A percentile compares a stretch with the other conserved stretches of the same genome.
These are phyloP conservation scores for Thalassophryne amazonica DNA, from an alignment of 2,797 vertebrate genomes.

Conservation along the genomic window DNA sequence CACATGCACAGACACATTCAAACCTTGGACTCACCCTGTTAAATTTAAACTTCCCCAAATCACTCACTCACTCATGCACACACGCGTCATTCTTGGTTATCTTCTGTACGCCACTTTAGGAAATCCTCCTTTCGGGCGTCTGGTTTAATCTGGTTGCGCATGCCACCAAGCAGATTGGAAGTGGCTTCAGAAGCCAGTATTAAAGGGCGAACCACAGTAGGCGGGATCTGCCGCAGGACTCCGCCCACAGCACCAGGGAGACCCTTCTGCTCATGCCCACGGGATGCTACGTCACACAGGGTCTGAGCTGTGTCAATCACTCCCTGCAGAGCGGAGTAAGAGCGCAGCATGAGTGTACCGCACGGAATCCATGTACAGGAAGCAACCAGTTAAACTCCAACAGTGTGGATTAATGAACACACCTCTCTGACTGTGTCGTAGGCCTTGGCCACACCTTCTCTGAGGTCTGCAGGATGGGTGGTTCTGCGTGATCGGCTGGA, in stretches of 20 bases:
- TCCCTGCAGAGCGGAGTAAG: slow-evolving; percentile 68
- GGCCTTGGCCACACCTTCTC: slow-evolving; percentile 91
- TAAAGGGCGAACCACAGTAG: slow-evolving; percentile 90
- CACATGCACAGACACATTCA: slow-evolving; percentile 35
- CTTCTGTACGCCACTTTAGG: slow-evolving; percentile 90
- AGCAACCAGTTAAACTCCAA: too few species aligned
- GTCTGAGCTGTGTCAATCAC: slow-evolving; percentile 91
- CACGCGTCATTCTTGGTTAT: slow-evolving; percentile 80
- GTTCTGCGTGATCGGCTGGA: slow-evolving; percentile 74
- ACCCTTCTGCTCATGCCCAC: slow-evolving; percentile 92
- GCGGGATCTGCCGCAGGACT: slow-evolving; percentile 90
- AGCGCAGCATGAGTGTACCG: too few species aligned
- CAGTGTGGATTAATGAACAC: neutral
- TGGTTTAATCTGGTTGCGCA: slow-evolving; percentile 94
- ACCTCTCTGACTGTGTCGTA: slow-evolving; percentile 93
- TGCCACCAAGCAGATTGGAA: slow-evolving; percentile 89
- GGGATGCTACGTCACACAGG: slow-evolving; percentile 88
- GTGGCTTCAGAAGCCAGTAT: slow-evolving; percentile 92
- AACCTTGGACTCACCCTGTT: slow-evolving; percentile 20
- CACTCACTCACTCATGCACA: neutral
- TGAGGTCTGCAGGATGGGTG: slow-evolving; percentile 87
- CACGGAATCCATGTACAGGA: too few species aligned
- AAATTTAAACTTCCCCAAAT: slow-evolving; percentile 8
- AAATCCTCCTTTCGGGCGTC: slow-evolving; percentile 91
- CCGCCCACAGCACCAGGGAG: slow-evolving; percentile 90